Evolutionary conservation across 2,888 invertebrate species (phyloP), one percentile per base, ranked within the genome.

Genomic region (Quadroppia sp.): DNA sequence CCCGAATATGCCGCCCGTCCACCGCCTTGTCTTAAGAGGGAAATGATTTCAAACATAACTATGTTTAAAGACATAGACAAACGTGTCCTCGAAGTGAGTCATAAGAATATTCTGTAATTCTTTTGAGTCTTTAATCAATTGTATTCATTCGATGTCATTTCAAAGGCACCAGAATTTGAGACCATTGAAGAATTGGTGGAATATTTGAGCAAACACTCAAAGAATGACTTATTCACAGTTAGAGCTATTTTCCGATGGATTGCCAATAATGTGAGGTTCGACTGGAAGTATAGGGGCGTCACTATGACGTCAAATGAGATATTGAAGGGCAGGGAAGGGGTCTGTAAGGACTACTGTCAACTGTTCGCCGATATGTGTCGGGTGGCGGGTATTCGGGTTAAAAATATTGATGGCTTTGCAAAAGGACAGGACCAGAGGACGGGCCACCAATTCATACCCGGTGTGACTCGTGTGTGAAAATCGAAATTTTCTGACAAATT

Each of bases 381-480:
- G 50, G 61, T 77, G 50, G 78, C 79, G 13, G 79, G 79, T 11
- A 77, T 81, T 25, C 76, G 79, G 23, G 79, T 79, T 9, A 80
- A 80, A 61, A 78, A 77, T 28, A 77, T 81, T 7, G 79, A 80
- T 45, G 81, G 81, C n/a, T 81, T 81, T 73, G 80, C 79, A 11
- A 80, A 79, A 74, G 79, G 78, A 15, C 77, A 79, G 23, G 79
- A 81, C 64, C 80, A 77, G 72, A 71, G 79, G 50, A 77, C 79
- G 0, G 80, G 80, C 0, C 78, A 79, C 28, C 74, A 75, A 17
- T 81, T 81, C 72, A 77, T 78, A 25, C 80, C 79, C 0, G 79
- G 74, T 70, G 69, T 28, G 9, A 32, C n/a, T n/a, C n/a, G n/a
- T n/a, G n/a, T n/a, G n/a, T 45, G 13, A 28, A 13, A 50, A 53